Conservation (phyloP, 2,888 invertebrate species). For the Cryptophagus acutangulus region DNA sequence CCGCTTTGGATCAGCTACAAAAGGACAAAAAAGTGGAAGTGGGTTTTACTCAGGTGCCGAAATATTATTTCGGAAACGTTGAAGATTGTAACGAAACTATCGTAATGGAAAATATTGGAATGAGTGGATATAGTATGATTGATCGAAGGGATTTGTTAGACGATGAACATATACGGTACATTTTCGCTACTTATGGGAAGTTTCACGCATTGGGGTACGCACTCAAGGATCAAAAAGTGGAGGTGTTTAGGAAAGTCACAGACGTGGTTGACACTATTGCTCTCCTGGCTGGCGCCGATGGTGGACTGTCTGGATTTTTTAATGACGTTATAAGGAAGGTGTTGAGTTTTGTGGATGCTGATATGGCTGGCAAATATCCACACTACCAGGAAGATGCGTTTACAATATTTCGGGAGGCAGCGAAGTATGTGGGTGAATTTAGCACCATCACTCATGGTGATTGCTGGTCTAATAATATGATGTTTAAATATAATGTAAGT, state of each 20-base stretch:
- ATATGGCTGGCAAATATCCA: no score
- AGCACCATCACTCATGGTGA: constrained; percentile 21
- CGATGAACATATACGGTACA: constrained; percentile 22
- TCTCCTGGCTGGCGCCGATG: no score
- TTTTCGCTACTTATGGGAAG: constrained; percentile 26
- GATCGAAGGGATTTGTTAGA: constrained; percentile 18
- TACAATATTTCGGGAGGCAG: no score
- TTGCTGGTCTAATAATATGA: constrained; percentile 26
- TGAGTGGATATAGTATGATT: constrained; percentile 13
- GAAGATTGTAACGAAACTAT: constrained; percentile 9
- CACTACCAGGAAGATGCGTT: constrained; percentile 1
- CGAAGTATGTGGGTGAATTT: constrained; percentile 9
- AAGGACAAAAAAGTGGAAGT: neutral
- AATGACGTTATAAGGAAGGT: no score
- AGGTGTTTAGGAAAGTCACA: neutral
- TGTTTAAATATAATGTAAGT: constrained; percentile 21
- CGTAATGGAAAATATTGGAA: constrained; percentile 22
- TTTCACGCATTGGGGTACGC: constrained; percentile 29
- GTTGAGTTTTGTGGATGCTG: no score
- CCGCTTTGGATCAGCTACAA: neutral
- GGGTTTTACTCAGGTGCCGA: neutral
- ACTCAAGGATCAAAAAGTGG: constrained; percentile 15
- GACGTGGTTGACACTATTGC: neutral
- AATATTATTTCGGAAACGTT: neutral
- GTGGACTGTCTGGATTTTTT: no score